Conservation (phyloP, 2,888 invertebrate genomes). For the Bellardia bayeri region DNA sequence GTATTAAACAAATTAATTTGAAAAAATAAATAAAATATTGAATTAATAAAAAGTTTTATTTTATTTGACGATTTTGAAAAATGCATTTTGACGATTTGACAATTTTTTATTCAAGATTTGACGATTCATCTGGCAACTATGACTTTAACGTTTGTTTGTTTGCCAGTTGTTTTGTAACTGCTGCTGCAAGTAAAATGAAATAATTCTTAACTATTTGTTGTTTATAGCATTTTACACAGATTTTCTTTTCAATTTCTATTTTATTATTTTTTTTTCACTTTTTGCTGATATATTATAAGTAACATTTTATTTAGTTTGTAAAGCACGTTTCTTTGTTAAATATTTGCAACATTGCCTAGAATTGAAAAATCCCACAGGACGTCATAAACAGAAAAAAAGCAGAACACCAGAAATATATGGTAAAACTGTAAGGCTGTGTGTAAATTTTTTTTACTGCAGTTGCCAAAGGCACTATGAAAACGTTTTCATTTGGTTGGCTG, state of each 20-base stretch:
- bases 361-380: constrained; percentile 55
- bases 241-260: constrained; percentile 29
- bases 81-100: no score
- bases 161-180: background rate
- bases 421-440: background rate
- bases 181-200: constrained; percentile 35
- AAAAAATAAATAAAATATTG: no score
- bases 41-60: no score
- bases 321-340: constrained; percentile 63
- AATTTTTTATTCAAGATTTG: no score
- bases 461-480: constrained; percentile 10
- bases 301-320: constrained; percentile 50
- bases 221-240: constrained; percentile 42
- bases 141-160: background rate
- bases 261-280: background rate
- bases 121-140: no score
- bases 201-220: constrained; percentile 49
- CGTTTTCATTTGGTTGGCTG: background rate
- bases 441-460: constrained; percentile 38
- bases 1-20: no score
- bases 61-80: no score
- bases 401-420: background rate
- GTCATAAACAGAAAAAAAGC: background rate
- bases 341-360: constrained; percentile 59
- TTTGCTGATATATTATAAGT: background rate